Evolutionary conservation across 2,888 invertebrate genomes (phyloP), one percentile per base, ranked within the genome.

Genomic region (Tridacna crocea): DNA sequence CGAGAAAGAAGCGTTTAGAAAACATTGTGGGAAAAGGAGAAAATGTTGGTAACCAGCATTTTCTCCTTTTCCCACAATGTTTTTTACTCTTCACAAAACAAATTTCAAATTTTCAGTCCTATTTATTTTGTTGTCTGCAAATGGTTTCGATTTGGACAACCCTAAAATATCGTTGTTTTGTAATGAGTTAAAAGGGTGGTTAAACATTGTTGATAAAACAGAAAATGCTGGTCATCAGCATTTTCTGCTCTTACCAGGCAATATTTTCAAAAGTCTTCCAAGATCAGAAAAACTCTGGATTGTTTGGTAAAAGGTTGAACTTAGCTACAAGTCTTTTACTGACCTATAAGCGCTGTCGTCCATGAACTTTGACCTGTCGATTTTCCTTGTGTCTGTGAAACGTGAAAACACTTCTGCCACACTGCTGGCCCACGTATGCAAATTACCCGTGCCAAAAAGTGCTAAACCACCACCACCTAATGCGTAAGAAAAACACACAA

Each of bases 271-370:
- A 55, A 15, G 55, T 2, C 19, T 15, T 19, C 15, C 55, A 6
- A 10, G 19, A 11, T 15, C 55, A 11, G 3, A 3, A 15, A 19
- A 55, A 55, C 15, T 15, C 55, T 1, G 15, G 55, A 19, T 19
- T 24, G 24, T 61, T 1, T 61, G 61, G 61, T n/a, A 61, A 61
- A 61, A 4, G 61, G 61, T 61, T 61, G 13, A 60, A 60, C n/a
- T 26, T n/a, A n/a, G n/a, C n/a, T n/a, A n/a, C n/a, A n/a, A n/a
- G 51, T 51, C n/a, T 10, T 17, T 46, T 19, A 75, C 75, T 60
- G 91, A 96, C 96, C 96, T 96, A 94, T 98, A 98, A 90, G 97
- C 97, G 94, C 98, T 98, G 92, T 98, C 98, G 94, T 99, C 98
- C 96, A 98, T 97, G 91, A 97, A 96, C 84, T 96, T 95, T 47